These are phyloP conservation scores for Lacerta viridis DNA, from an alignment of 2,797 vertebrate species.

Conservation along the genomic window DNA sequence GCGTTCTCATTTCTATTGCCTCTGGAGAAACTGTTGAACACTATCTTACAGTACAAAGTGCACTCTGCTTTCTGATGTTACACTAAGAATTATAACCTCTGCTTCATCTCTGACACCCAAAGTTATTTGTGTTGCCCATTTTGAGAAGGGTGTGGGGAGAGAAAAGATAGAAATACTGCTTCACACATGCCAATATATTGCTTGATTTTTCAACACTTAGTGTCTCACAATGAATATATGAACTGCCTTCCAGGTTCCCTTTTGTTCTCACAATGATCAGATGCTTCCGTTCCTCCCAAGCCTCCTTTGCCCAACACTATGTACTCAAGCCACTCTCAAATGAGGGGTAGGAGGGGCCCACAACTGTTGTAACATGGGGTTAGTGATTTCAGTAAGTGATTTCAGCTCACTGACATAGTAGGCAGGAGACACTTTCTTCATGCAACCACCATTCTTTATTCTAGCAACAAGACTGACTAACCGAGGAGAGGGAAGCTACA, in stretches of 20 bases:
- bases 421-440: no score
- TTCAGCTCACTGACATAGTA: no score
- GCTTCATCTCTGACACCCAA: not conserved
- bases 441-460: no score
- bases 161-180: not conserved
- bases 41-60: not conserved
- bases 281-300: no score
- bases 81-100: fast-evolving
- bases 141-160: not conserved
- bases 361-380: no score
- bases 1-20: slow-evolving; percentile 9
- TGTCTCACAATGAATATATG: not conserved
- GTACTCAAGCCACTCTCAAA: no score
- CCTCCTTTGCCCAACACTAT: no score
- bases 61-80: not conserved
- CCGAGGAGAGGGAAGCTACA: no score
- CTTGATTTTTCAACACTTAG: not conserved
- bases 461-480: no score
- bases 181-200: not conserved
- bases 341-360: no score
- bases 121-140: not conserved
- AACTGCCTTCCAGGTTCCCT: not conserved
- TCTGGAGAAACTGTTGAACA: slow-evolving; percentile 17
- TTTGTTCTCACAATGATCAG: no score
- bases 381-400: no score